Base-by-base conservation (phyloP, 2,113 vertebrate species). In the Steatornis caripensis region DNA sequence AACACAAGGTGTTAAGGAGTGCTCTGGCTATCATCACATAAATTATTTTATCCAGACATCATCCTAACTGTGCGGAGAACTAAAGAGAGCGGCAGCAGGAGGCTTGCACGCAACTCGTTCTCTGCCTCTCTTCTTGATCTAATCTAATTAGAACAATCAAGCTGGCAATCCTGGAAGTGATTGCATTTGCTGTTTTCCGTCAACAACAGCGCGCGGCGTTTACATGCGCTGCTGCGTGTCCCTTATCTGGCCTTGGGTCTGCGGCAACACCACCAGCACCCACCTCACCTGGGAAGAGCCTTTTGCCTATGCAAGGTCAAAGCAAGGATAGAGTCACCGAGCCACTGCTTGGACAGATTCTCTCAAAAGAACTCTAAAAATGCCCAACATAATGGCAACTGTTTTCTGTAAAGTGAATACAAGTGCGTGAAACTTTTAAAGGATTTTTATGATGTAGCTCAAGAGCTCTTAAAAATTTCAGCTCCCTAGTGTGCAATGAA, bases 401-500 rank as follows among this genome's bases (percentile, higher is more conserved):
- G 92, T 87, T 88, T 92, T 93, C 82, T 51, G 83, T 79, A 89
- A 96, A 95, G 93, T 43, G 84, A 84, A 85, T 77, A 95, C 97
- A 92, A 91, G 81, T 68, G 69, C 82, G 88, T 55, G 83, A 95
- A 98, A 95, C 90, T 96, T 96, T 84, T 79, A 76, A 87, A 96
- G 96, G 95, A 89, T 94, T 96, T 97, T 96, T 92, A 96, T 66
- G 66, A 91, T 82, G 75, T 84, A 97, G 86, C 94, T 97, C 95
- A 96, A 95, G 95, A 71, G 46, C 84, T 92, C 95, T 93, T 97
- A 97, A 96, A 97, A 97, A 95, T 60, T 91, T 93, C 85, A 95
- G 95, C 96, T 97, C 91, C 75, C 87, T 43, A n/a, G 87, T 37
- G 65, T 70, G 94, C 95, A 96, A 94, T 97, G 95, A 96, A 96